Percentiles rank a stretch among this genome's conserved stretches.
phyloP scores from a whole-genome alignment of 2,797 vertebrate genomes.

The Catamblyrhynchus diadema region DNA sequence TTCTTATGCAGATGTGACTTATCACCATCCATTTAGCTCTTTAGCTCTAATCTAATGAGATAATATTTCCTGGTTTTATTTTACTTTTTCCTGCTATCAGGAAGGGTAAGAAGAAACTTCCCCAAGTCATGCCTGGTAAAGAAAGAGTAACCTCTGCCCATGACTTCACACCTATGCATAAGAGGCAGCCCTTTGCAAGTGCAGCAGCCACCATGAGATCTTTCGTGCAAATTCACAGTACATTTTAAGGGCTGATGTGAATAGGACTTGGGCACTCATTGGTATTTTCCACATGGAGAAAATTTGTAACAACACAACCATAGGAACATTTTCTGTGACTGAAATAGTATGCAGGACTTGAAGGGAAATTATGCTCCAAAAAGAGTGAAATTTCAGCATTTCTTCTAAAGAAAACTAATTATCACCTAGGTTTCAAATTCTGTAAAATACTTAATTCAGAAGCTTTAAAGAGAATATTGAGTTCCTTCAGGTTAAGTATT shows the following conservation, averaged over 20 bases:
- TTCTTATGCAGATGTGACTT: neutral
- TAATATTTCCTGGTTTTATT: neutral
- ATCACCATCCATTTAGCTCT: neutral
- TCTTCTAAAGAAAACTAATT: neutral
- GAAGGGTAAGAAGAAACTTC: neutral
- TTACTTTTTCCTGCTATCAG: neutral
- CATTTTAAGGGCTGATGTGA: neutral
- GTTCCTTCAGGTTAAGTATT: neutral
- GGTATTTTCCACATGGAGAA: neutral
- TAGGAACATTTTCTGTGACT: neutral
- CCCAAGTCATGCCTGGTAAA: neutral
- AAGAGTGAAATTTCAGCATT: neutral
- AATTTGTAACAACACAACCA: neutral
- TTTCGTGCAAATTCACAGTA: neutral
- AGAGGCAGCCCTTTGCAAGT: neutral
- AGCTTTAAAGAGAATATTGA: neutral
- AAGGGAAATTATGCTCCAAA: neutral
- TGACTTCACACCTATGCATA: fast-evolving
- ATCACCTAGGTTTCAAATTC: neutral
- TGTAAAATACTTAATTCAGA: neutral
- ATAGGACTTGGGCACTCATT: neutral
- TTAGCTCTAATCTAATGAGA: neutral
- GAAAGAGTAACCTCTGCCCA: neutral
- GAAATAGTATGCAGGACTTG: neutral
- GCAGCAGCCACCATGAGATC: fast-evolving